Evolutionary conservation across 2,888 invertebrate species (phyloP).

Genomic region (Xylota segnis): DNA sequence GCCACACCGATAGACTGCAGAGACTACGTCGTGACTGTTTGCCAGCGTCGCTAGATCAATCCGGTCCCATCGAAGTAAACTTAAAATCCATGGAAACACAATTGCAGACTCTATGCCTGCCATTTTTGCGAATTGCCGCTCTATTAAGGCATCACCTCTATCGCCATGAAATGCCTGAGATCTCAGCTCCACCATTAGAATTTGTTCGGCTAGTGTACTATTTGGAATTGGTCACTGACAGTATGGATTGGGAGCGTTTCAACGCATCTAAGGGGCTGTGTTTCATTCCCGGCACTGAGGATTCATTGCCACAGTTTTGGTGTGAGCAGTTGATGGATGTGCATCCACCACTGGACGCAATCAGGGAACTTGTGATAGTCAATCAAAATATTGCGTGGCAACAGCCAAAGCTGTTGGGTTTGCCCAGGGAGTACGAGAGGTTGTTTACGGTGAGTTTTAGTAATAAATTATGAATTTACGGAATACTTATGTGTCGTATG

Average conservation of each 20-base stretch:
- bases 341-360: slow-evolving; percentile 83
- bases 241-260: slow-evolving; percentile 88
- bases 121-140: slow-evolving; percentile 93
- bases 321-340: slow-evolving; percentile 88
- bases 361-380: slow-evolving; percentile 87
- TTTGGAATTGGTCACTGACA: slow-evolving; percentile 89
- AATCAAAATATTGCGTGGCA: slow-evolving; percentile 92
- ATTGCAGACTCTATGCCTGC: slow-evolving; percentile 92
- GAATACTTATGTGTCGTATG: slow-evolving; percentile 32
- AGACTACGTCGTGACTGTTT: slow-evolving; percentile 83
- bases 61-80: slow-evolving; percentile 80
- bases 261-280: slow-evolving; percentile 88
- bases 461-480: neutral
- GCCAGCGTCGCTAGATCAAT: slow-evolving; percentile 79
- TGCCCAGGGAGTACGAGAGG: slow-evolving; percentile 96
- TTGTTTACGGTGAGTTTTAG: slow-evolving; percentile 89
- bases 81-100: slow-evolving; percentile 85
- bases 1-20: slow-evolving; percentile 81
- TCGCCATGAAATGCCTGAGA: slow-evolving; percentile 90
- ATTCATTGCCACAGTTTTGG: slow-evolving; percentile 88
- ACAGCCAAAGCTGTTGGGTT: slow-evolving; percentile 91
- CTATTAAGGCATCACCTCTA: slow-evolving; percentile 93
- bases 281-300: slow-evolving; percentile 86
- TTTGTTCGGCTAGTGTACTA: slow-evolving; percentile 92
- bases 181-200: slow-evolving; percentile 88